A percentile compares a stretch with the other conserved stretches of the same genome.
Evolutionary conservation across 2,113 vertebrate species (phyloP).

Genomic region (Lasiurus cinereus): DNA sequence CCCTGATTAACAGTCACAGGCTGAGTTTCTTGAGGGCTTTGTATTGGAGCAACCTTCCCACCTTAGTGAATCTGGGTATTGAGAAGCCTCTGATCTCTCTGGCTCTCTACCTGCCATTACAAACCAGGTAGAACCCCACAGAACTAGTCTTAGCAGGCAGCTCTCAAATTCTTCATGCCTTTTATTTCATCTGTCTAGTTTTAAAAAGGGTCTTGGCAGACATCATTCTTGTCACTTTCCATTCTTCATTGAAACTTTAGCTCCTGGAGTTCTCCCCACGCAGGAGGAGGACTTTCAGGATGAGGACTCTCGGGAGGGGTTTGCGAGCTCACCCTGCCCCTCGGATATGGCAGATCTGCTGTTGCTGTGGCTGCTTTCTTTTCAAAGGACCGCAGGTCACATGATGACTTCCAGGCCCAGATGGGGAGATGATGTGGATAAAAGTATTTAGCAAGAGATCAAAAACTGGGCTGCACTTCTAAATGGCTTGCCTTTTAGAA

Average conservation of each 20-base stretch:
- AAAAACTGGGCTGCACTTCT: conserved; percentile 83
- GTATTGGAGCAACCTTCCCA: not conserved
- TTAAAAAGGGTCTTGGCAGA: not conserved
- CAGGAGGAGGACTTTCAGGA: not conserved
- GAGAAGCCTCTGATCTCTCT: not conserved
- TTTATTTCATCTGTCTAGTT: conserved; percentile 29
- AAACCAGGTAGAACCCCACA: not conserved
- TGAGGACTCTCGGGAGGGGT: not conserved
- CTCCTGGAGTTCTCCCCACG: not conserved
- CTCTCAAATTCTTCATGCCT: conserved; percentile 30
- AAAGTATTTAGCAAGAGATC: conserved; percentile 88
- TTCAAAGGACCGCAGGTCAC: conserved; percentile 76
- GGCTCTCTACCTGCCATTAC: not conserved
- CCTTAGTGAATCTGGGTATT: not conserved
- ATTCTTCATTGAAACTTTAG: conserved; percentile 45
- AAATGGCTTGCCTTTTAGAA: conserved; percentile 82
- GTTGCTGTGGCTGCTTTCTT: conserved; percentile 63
- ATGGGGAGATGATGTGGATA: conserved; percentile 87
- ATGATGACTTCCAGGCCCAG: conserved; percentile 80
- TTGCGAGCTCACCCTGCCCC: not conserved
- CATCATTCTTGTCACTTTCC: conserved; percentile 44
- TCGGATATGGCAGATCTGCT: conserved; percentile 63
- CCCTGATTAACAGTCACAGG: not conserved
- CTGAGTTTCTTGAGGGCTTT: not conserved
- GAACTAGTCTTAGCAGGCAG: not conserved